Base-by-base conservation (phyloP, 2,797 vertebrate species). In the Sardinella longiceps region DNA sequence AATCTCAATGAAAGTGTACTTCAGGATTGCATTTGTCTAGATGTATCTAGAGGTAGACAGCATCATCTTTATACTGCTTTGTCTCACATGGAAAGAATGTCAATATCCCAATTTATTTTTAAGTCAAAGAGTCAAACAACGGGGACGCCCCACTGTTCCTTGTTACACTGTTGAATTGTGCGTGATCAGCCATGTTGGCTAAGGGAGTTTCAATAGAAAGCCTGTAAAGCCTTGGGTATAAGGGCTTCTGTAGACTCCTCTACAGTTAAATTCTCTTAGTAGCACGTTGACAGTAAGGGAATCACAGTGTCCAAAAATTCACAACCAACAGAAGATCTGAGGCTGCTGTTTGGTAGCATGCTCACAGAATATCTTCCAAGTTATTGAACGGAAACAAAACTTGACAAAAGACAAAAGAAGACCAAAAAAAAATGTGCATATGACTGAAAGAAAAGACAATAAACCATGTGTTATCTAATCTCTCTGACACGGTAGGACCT, bases 11-110 rank as follows among this genome's bases (percentile, higher is more conserved):
- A 63, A 81, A 48, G 83, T 89, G 83, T 89, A 66, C 85, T 85
- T 88, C 82, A 83, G 66, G 83, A 80, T 87, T 88, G 81, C 56
- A 80, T 87, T 84, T 84, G 80, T 87, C 84, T 86, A 20, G 83
- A 86, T 85, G 83, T 87, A 84, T 87, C 74, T 86, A 56, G 81
- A 83, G 74, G 58, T 86, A 85, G 80, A 66, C 74, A n/a, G 53
- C 30, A 23, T 43, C 15, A 56, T 51, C 25, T 37, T 80, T 58
- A 80, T 56, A 56, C 74, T 84, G 45, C 60, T 30, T 66, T 39
- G 66, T 74, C 33, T 74, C 53, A 48, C 50, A 48, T 74, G 60
- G 63, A 83, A 83, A 74, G 18, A 12, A 51, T 48, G 63, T 77
- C 66, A 74, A 20, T 33, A 37, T 74, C 14, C 30, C 15, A 74